Conservation (phyloP, 1,140 invertebrate species). For the Lutraria rhynchaena region DNA sequence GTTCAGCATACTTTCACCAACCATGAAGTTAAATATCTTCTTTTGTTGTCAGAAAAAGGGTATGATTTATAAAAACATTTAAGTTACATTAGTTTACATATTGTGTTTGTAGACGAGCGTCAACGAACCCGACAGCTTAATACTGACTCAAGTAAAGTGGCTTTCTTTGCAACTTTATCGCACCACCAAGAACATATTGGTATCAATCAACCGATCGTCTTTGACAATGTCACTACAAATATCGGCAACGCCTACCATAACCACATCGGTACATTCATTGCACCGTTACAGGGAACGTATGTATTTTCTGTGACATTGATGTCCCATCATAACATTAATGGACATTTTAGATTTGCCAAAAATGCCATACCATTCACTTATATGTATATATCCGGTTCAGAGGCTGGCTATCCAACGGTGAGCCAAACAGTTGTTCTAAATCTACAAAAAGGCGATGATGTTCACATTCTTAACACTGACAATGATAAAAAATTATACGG, state of each 20-base stretch:
- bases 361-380: neutral
- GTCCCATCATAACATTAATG: neutral
- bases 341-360: neutral
- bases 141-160: too few species aligned
- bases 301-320: neutral
- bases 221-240: conserved; percentile 28
- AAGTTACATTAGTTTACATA: too few species aligned
- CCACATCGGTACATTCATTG: neutral
- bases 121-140: too few species aligned
- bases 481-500: neutral
- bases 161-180: too few species aligned
- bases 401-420: neutral
- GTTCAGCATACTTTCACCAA: too few species aligned
- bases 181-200: too few species aligned
- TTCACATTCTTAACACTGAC: neutral
- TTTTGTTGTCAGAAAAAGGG: too few species aligned
- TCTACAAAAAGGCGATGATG: neutral
- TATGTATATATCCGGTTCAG: neutral
- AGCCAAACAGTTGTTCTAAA: neutral
- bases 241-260: conserved; percentile 17
- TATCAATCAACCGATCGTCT: conserved; percentile 8
- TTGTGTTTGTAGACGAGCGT: too few species aligned
- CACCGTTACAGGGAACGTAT: conserved; percentile 21
- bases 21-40: too few species aligned
- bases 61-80: too few species aligned